Conservation (phyloP, 2,113 vertebrate species). For the Pavo muticus region DNA sequence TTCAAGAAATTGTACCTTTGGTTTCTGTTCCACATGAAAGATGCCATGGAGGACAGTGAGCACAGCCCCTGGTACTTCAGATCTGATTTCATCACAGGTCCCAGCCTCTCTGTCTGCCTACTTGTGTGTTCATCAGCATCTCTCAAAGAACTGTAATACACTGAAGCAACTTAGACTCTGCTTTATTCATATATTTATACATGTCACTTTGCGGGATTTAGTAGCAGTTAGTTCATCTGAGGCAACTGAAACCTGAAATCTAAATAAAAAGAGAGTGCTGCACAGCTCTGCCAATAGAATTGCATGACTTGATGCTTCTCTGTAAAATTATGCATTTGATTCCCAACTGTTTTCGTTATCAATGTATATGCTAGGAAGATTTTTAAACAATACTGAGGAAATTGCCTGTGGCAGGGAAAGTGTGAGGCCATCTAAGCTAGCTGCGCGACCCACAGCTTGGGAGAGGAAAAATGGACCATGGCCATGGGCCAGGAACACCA, state of each 20-base stretch:
- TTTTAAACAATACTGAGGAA: not conserved
- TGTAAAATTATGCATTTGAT: not conserved
- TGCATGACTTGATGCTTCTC: not conserved
- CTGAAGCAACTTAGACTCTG: not conserved
- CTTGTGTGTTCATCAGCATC: not conserved
- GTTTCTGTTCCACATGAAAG: not conserved
- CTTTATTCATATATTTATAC: not conserved
- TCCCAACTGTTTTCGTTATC: not conserved
- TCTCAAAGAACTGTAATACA: not conserved
- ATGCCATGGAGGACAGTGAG: fast-evolving
- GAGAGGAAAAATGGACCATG: not conserved
- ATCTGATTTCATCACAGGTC: not conserved
- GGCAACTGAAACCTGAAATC: not conserved
- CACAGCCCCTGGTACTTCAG: not conserved
- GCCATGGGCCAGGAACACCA: not conserved
- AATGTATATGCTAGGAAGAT: not conserved
- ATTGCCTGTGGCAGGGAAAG: not conserved
- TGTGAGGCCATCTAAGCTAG: not conserved
- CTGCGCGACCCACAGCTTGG: not conserved
- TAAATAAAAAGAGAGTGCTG: not conserved
- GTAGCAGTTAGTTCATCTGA: not conserved
- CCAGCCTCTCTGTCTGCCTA: not conserved
- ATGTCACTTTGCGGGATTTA: not conserved
- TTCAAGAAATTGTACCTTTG: not conserved
- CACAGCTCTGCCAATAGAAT: not conserved